Evolutionary conservation across 2,888 invertebrate species (phyloP), one percentile per base, ranked within the genome.

Genomic region (Steinernema hermaphroditum): DNA sequence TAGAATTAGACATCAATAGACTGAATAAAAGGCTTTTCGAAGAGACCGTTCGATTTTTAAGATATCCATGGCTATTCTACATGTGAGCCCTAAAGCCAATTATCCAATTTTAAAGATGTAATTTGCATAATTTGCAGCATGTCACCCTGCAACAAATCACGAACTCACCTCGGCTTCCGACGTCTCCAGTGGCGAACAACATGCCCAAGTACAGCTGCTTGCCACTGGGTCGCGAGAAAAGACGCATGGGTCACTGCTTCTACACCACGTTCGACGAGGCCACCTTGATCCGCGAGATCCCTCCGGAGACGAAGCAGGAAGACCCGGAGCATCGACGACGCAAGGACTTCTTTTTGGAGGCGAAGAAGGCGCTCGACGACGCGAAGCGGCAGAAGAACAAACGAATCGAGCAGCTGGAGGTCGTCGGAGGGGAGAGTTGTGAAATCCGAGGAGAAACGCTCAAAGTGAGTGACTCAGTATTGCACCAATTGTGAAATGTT

Each of bases 381-480:
- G n/a, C 34, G 32, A 62, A 62, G n/a, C 62, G 29, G 16, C 62
- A 27, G 29, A 62, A 62, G 62, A 62, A 62, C 29, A 62, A 62
- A 19, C 62, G 62, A 29, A 62, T 34, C 32, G 62, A 62, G 16
- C 27, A 24, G 14, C 14, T 62, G 62, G 62, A 62, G 29, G 46
- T 46, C 4, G 62, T 62, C 32, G 12, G 37, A 4, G 37, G 37
- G 6, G 62, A 34, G 62, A 24, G 32, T 34, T 62, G 62, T 29
- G 62, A 62, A 34, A 62, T 34, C 27, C 62, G 62, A 6, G 62
- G 62, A 9, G 62, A 62, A n/a, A 62, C 62, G 62, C 37, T 37
- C 37, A 62, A 62, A 19, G 62, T 46, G 37, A 4, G 22, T 62
- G 62, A 62, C 62, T 29, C 22, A 62, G 62, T n/a, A n/a, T n/a